Percentiles rank a stretch among this genome's conserved stretches.
Evolutionary conservation across 2,113 vertebrate species (phyloP).

Genomic region (Protomyctophum bolini): DNA sequence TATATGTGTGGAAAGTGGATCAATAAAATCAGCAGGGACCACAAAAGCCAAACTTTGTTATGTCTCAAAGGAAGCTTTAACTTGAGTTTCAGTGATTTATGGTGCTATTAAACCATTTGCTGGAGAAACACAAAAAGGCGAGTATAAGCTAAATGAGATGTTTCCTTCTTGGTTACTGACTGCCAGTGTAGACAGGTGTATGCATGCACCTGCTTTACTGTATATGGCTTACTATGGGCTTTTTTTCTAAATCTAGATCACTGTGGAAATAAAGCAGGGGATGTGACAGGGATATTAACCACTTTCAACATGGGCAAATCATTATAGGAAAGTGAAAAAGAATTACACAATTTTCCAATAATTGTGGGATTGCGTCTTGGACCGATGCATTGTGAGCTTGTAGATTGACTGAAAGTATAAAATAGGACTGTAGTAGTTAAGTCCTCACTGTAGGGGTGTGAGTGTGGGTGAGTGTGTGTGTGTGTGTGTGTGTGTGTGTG

Average conservation of each 20-base stretch:
- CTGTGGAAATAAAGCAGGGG: too few relatives aligned
- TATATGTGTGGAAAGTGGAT: constrained; percentile 33
- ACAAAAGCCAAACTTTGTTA: constrained; percentile 31
- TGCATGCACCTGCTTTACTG: neutral
- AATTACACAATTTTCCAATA: too few relatives aligned
- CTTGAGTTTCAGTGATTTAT: constrained; percentile 36
- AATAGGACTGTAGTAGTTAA: too few relatives aligned
- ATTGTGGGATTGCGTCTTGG: too few relatives aligned
- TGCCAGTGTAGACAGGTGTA: constrained; percentile 4
- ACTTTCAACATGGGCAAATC: too few relatives aligned
- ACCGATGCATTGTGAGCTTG: neutral
- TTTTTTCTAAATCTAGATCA: too few relatives aligned
- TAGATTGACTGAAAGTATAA: neutral
- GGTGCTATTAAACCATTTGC: neutral
- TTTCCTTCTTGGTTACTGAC: constrained; percentile 3
- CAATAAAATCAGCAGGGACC: constrained; percentile 57
- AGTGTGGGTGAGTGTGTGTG: constrained; percentile 5
- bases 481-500: constrained; percentile 6
- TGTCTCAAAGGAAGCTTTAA: constrained; percentile 23
- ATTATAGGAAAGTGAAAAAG: too few relatives aligned
- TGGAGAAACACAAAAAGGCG: neutral
- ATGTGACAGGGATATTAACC: constrained; percentile 1
- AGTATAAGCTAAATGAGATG: constrained; percentile 27
- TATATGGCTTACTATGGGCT: too few relatives aligned
- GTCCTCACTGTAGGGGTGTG: neutral